Evolutionary conservation across 2,888 invertebrate species (phyloP), one percentile per base, ranked within the genome.

Genomic region (Tetranychus truncatus): DNA sequence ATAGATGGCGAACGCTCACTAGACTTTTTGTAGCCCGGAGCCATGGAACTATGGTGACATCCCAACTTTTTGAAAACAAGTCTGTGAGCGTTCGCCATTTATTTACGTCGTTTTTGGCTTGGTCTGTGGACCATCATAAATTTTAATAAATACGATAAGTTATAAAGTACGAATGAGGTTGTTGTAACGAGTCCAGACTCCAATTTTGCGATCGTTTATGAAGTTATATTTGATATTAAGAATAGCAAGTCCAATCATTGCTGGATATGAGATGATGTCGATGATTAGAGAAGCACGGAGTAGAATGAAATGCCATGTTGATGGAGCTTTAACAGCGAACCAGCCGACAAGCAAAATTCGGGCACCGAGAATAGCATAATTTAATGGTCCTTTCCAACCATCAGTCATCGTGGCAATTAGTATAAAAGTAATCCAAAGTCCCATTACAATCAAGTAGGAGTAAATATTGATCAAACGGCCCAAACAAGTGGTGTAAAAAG

Each of bases 371-470:
- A 69, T 69, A 11, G 69, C 69, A 21, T 20, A 69, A 69, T 69
- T 69, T 24, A 69, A 69, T 24, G 69, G 69, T 21, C 69, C 69
- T 24, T 9, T 69, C 69, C 69, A 69, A 24, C 69, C 69, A 69
- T 69, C 21, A 69, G 69, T 24, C 20, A 69, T 2, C 4, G 20
- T 24, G 15, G 69, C 11, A 24, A 69, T 24, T 5, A 69, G 69
- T 5, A 69, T 8, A 24, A 69, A 69, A 21, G 20, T 11, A 21
- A 69, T 69, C 69, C 69, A 69, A 9, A 69, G 11, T 24, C 69
- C 69, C 69, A 69, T 69, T 20, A 69, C 21, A 11, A 20, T 69
- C 6, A 69, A 9, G 20, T 69, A 69, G n/a, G 69, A 24, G 4
- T 69, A 69, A 6, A 69, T 20, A 24, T 24, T 24, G 20, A 20